phyloP scores from a whole-genome alignment of 2,797 vertebrate genomes.

The Oreortyx pictus region DNA sequence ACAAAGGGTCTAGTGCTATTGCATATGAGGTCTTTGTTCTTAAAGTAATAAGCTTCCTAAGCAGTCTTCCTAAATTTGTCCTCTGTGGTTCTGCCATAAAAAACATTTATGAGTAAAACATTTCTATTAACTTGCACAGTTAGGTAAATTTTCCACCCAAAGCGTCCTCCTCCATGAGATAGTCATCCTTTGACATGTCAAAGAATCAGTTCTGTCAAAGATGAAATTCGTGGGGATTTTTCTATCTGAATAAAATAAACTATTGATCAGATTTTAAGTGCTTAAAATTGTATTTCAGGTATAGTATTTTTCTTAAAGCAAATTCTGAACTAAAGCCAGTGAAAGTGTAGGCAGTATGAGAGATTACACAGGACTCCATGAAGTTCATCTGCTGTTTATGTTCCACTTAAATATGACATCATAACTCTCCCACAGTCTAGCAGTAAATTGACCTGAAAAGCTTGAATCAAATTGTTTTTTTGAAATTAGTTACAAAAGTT shows the following conservation, averaged over 20 bases:
- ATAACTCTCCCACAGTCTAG: background rate
- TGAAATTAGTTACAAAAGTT: background rate
- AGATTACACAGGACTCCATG: background rate
- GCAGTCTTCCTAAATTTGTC: slow-evolving; percentile 47
- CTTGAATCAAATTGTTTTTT: background rate
- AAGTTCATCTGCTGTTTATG: background rate
- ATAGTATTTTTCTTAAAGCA: background rate
- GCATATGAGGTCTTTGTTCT: slow-evolving; percentile 19
- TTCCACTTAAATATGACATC: background rate
- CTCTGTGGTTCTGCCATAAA: slow-evolving; percentile 47
- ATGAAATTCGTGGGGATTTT: background rate
- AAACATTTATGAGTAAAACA: slow-evolving; percentile 39
- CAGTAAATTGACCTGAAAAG: background rate
- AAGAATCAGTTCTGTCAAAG: background rate
- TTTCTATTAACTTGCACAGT: slow-evolving; percentile 30
- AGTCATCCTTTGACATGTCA: background rate
- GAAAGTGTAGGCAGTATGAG: background rate
- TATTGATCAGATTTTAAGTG: background rate
- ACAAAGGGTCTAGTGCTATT: slow-evolving; percentile 10
- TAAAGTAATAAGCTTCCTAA: slow-evolving; percentile 30
- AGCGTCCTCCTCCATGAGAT: background rate
- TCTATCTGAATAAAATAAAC: background rate
- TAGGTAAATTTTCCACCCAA: slow-evolving; percentile 5
- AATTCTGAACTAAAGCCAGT: background rate
- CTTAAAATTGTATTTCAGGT: background rate